Base-by-base conservation (phyloP, 2,888 invertebrate species). In the Epinotia nisella region DNA sequence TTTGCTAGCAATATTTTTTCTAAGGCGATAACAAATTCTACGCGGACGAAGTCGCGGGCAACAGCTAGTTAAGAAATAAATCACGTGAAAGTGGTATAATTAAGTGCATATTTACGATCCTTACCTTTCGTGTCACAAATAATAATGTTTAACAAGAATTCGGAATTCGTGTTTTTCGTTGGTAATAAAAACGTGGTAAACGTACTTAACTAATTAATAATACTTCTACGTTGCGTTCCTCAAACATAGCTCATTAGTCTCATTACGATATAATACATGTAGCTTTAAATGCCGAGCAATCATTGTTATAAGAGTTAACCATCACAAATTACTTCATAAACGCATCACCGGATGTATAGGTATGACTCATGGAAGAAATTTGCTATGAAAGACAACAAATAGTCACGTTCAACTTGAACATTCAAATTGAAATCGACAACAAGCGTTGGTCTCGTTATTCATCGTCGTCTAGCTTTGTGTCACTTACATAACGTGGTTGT, bases 1-100 rank as follows among this genome's bases (percentile, higher is more conserved):
- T n/a, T n/a, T n/a, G n/a, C n/a, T n/a, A n/a, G n/a, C n/a, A n/a
- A n/a, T n/a, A n/a, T n/a, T n/a, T n/a, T n/a, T n/a, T n/a, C n/a
- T n/a, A n/a, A n/a, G n/a, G n/a, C n/a, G n/a, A n/a, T n/a, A n/a
- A n/a, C n/a, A n/a, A n/a, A n/a, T n/a, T n/a, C n/a, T n/a, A n/a
- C n/a, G n/a, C n/a, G n/a, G n/a, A n/a, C n/a, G n/a, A n/a, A n/a
- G n/a, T n/a, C n/a, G n/a, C n/a, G n/a, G n/a, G n/a, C n/a, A n/a
- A n/a, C n/a, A n/a, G n/a, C n/a, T n/a, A n/a, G n/a, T 73, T 69
- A 69, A 53, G 53, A 73, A 53, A 70, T 75, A 75, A 62, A 68
- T 76, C 55, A 55, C 75, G 81, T 78, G 79, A 83, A 82, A 81
- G 76, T 78, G 80, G 41, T 35, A 35, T 61, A 58, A 72, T 68